phyloP scores from a whole-genome alignment of 2,888 invertebrate genomes.

The Ectemnius lituratus region DNA sequence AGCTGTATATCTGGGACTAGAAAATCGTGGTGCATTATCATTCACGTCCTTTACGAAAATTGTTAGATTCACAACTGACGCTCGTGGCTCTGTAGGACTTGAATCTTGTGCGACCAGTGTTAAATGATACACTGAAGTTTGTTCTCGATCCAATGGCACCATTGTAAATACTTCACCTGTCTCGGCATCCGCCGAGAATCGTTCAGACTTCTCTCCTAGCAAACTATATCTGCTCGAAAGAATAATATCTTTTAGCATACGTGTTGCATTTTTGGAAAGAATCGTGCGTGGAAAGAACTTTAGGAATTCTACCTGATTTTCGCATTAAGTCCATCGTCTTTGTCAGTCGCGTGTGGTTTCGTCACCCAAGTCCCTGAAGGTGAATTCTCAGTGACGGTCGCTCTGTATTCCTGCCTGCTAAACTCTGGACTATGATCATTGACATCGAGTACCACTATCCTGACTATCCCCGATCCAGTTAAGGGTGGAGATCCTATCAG shows the following conservation, averaged over 20 bases:
- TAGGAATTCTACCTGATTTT: conserved; percentile 83
- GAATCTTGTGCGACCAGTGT: conserved; percentile 93
- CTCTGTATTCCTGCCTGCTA: conserved; percentile 88
- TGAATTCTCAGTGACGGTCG: conserved; percentile 89
- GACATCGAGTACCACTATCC: conserved; percentile 93
- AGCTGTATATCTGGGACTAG: conserved; percentile 86
- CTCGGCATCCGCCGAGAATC: conserved; percentile 88
- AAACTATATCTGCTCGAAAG: conserved; percentile 83
- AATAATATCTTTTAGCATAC: no score
- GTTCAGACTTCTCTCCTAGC: conserved; percentile 88
- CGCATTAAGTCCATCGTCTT: conserved; percentile 91
- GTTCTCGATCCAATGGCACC: conserved; percentile 88
- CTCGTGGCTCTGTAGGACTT: conserved; percentile 90
- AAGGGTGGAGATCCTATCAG: conserved; percentile 91
- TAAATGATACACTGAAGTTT: conserved; percentile 86
- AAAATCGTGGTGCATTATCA: conserved; percentile 90
- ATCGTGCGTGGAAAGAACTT: background rate
- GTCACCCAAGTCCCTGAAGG: conserved; percentile 88
- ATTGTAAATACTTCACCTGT: conserved; percentile 89
- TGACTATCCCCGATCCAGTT: conserved; percentile 94
- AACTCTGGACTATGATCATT: conserved; percentile 96
- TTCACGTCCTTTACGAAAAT: conserved; percentile 90
- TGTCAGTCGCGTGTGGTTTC: conserved; percentile 88
- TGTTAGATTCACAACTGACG: conserved; percentile 90
- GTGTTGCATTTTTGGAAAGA: background rate